These are phyloP conservation scores for Holothuria glaberrima DNA, from an alignment of 35 echinoderm and acorn worm genomes.

Conservation along the genomic window DNA sequence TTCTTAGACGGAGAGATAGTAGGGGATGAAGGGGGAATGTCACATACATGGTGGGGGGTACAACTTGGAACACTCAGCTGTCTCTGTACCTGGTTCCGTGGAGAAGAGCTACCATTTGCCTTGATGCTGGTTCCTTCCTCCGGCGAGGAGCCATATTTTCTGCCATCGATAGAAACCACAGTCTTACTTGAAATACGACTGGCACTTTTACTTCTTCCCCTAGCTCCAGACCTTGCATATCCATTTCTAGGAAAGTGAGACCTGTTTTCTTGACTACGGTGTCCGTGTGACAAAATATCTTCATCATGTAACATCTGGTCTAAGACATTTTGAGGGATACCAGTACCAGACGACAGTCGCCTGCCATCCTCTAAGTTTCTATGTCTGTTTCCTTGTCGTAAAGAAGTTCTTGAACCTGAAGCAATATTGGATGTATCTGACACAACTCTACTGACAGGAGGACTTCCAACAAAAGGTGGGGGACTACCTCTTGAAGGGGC, in stretches of 20 bases:
- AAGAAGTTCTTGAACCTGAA: neutral
- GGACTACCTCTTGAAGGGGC: neutral
- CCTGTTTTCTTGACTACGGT: neutral
- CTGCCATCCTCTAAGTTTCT: neutral
- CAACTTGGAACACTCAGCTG: slow-evolving; percentile 13
- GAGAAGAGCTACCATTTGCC: neutral
- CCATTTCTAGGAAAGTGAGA: neutral
- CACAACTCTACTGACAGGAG: neutral
- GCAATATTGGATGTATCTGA: neutral
- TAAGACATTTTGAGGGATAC: slow-evolving; percentile 27
- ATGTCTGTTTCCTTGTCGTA: neutral
- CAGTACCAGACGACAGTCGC: slow-evolving; percentile 25
- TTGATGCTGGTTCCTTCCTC: neutral
- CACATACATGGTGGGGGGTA: slow-evolving; percentile 1
- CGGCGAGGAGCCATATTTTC: neutral
- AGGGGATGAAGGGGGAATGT: slow-evolving; percentile 18
- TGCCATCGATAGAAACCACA: neutral
- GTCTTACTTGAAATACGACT: slow-evolving; percentile 47
- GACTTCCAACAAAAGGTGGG: neutral
- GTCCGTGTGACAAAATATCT: neutral
- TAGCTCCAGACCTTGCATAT: slow-evolving; percentile 20
- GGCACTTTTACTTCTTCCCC: slow-evolving; percentile 53
- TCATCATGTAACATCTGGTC: slow-evolving; percentile 40
- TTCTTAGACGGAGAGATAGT: neutral
- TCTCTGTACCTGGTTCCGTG: slow-evolving; percentile 35